Base-by-base conservation (phyloP, 2,113 vertebrate species). In the Upupa epops region DNA sequence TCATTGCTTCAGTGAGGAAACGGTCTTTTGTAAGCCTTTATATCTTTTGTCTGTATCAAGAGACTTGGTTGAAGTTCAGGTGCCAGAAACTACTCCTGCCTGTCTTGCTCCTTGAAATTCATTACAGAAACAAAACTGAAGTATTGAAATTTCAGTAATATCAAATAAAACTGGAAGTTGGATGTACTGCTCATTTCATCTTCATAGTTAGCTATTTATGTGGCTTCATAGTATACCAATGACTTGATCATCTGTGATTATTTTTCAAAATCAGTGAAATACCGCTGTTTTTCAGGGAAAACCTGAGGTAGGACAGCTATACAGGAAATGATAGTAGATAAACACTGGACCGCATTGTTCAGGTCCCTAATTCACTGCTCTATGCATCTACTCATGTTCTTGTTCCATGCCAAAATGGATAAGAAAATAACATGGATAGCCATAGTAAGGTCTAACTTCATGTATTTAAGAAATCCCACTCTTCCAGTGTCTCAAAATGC, bases 151-250 rank as follows among this genome's bases (percentile, higher is more conserved):
- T 48, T 29, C 55, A 80, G 60, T 16, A 85, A 51, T 45, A 74
- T 37, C 29, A 78, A 55, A 85, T 79, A 91, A 92, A 85, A 85
- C 46, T 85, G 61, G 42, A 86, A 92, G 59, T 24, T 92, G 54
- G 58, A 65, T 11, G 4, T 72, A 64, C 14, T 70, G 52, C 20
- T 93, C 14, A 28, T 82, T 49, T 92, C 10, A 42, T 84, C 36
- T 82, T 69, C n/a, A 17, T 89, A 32, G 46, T 8, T 46, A 76
- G 83, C 31, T 76, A 72, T 65, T 75, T 94, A 58, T 60, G 17
- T 80, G 51, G 48, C 14, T 31, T 79, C 6, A 16, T 22, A 59
- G n/a, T 71, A 51, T 74, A 49, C 24, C 73, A 74, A 73, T 60
- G 37, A 56, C 20, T 73, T 46, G 45, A 55, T 81, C 31, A 31